These are phyloP conservation scores for Pagrus major DNA, from an alignment of 2,113 vertebrate species.

Conservation along the genomic window DNA sequence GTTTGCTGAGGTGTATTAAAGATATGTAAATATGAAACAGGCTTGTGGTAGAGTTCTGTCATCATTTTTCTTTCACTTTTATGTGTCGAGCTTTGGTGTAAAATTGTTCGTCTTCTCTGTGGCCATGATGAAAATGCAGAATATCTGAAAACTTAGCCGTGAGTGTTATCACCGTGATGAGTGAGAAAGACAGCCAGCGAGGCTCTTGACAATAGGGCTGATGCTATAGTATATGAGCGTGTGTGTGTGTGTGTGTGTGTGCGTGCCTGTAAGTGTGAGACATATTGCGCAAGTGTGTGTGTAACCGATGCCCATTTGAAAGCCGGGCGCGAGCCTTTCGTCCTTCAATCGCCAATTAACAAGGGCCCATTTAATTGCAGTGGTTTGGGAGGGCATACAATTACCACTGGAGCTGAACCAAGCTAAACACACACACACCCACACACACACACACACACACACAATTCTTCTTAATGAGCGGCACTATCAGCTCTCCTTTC, in stretches of 20 bases:
- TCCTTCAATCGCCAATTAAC: slow-evolving; percentile 78
- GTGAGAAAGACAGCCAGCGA: background rate
- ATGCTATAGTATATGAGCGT: slow-evolving; percentile 8
- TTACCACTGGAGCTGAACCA: slow-evolving; percentile 73
- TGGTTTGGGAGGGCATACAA: slow-evolving; percentile 75
- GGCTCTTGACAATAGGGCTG: slow-evolving; percentile 8
- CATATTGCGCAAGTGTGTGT: slow-evolving; percentile 18
- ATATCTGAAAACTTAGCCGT: slow-evolving; percentile 15
- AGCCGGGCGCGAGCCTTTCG: slow-evolving; percentile 54
- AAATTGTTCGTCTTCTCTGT: slow-evolving; percentile 18
- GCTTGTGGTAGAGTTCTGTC: slow-evolving; percentile 28
- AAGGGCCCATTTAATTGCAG: slow-evolving; percentile 73
- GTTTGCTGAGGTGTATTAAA: slow-evolving; percentile 48
- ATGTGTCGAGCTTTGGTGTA: slow-evolving; percentile 17
- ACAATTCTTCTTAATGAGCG: slow-evolving; percentile 60
- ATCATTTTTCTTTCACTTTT: slow-evolving; percentile 4
- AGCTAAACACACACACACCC: slow-evolving; percentile 45
- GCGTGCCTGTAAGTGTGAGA: slow-evolving; percentile 28
- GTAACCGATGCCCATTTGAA: slow-evolving; percentile 61
- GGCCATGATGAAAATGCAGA: slow-evolving; percentile 30
- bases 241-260: slow-evolving; percentile 12
- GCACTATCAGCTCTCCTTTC: slow-evolving; percentile 49
- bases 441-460: slow-evolving; percentile 38
- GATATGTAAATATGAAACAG: slow-evolving; percentile 46
- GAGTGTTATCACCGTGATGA: background rate